Evolutionary conservation across 1,140 invertebrate genomes (phyloP), one percentile per base, ranked within the genome.

Genomic region (Trinorchestia longiramus): DNA sequence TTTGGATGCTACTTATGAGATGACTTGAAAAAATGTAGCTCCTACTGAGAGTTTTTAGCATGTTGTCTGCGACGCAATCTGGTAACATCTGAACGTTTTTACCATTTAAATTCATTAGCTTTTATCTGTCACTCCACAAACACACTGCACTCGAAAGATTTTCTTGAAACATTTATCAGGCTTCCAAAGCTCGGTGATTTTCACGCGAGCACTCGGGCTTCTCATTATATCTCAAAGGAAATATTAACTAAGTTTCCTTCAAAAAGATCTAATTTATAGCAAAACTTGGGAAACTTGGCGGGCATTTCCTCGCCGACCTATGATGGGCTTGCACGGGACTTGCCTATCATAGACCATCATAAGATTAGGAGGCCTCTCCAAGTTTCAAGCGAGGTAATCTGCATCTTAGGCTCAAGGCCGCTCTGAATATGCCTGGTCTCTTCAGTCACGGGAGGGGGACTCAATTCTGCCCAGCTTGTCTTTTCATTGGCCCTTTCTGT

Each of bases 191-290:
- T 94, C 92, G 92, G 43, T 45, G 92, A 94, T 94, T 94, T 47
- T 94, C 43, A 40, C 43, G 41, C 44, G 44, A n/a, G 44, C 43
- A 45, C 92, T 45, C 92, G 4, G 44, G 92, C 92, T 94, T 94
- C 44, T 47, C 92, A 94, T 94, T 94, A 94, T 94, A 94, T 94
- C 92, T 94, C 92, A 45, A 45, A 94, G 92, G 92, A 94, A 94
- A 94, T 94, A 94, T 94, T 94, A 94, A 94, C 92, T 45, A 94
- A 94, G 92, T 94, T 94, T 40, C 44, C 44, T 94, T 45, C 43
- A 94, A 44, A 94, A 45, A 94, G 92, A 94, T 47, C 44, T 94
- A 94, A 94, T 94, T 94, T 94, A 94, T 94, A 94, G 92, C 92
- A 94, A 45, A 94, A 94, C 92, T 94, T 94, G 92, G 92, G 43